Evolutionary conservation across 2,113 vertebrate species (phyloP).

Genomic region (Geococcyx californianus): DNA sequence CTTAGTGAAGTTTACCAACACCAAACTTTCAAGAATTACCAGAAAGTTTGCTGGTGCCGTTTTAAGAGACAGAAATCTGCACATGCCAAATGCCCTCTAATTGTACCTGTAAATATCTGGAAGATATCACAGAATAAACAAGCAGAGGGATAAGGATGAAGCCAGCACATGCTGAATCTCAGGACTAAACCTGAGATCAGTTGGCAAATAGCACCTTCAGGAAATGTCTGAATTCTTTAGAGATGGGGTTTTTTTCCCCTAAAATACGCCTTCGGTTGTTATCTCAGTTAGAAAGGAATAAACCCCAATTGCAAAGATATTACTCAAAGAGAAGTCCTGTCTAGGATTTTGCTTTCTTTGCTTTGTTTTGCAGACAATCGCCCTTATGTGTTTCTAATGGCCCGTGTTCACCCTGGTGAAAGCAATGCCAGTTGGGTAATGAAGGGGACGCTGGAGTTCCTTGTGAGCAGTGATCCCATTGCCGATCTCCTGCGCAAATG

Average conservation of each 20-base stretch:
- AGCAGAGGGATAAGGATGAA: neutral
- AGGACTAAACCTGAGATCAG: neutral
- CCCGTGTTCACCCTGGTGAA: constrained; percentile 91
- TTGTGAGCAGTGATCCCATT: constrained; percentile 83
- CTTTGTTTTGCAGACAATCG: constrained; percentile 77
- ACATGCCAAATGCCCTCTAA: neutral
- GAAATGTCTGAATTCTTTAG: neutral
- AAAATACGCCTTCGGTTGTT: accelerated
- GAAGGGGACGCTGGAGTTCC: constrained; percentile 92
- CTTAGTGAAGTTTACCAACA: neutral
- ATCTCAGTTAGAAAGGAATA: neutral
- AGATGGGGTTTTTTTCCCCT: neutral
- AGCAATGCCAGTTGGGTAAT: constrained; percentile 95
- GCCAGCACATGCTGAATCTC: neutral
- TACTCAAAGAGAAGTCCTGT: neutral
- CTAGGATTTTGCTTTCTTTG: neutral
- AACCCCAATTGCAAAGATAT: neutral
- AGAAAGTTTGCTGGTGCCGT: neutral
- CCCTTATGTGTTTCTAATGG: constrained; percentile 84
- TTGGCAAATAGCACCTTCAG: neutral
- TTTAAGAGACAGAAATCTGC: neutral
- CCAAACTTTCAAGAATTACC: neutral
- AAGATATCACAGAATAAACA: neutral
- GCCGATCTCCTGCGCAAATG: constrained; percentile 86
- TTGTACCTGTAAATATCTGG: neutral